Conservation (phyloP, 2,888 invertebrate genomes). For the Standfussiana lucernea region DNA sequence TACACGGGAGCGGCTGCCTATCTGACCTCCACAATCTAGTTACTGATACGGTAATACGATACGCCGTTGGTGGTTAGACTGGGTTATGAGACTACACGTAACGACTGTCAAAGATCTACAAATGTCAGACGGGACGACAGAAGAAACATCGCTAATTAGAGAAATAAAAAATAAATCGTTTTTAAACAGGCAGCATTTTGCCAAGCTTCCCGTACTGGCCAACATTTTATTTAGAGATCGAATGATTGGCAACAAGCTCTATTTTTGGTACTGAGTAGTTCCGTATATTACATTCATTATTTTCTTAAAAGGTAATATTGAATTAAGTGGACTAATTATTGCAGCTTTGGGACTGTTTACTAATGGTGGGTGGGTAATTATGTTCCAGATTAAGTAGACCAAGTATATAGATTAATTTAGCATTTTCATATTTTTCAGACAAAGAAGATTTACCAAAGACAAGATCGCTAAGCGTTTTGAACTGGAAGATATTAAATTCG, state of each 20-base stretch:
- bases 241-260: too few relatives aligned
- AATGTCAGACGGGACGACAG: too few relatives aligned
- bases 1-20: not conserved
- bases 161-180: too few relatives aligned
- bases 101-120: too few relatives aligned
- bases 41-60: too few relatives aligned
- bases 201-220: too few relatives aligned
- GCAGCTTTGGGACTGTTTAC: not conserved
- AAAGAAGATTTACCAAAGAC: conserved; percentile 77
- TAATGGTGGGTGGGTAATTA: not conserved
- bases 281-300: not conserved
- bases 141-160: too few relatives aligned
- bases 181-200: too few relatives aligned
- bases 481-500: conserved; percentile 74
- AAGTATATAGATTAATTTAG: not conserved
- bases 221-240: too few relatives aligned
- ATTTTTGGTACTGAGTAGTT: too few relatives aligned
- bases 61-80: too few relatives aligned
- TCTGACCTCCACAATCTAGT: not conserved
- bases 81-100: too few relatives aligned
- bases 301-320: not conserved
- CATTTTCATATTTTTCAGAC: conserved; percentile 68
- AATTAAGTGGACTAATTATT: not conserved
- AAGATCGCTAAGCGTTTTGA: conserved; percentile 73
- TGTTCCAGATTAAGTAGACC: not conserved